Conservation (phyloP, 2,113 vertebrate species). For the Leptocoma aspasia region DNA sequence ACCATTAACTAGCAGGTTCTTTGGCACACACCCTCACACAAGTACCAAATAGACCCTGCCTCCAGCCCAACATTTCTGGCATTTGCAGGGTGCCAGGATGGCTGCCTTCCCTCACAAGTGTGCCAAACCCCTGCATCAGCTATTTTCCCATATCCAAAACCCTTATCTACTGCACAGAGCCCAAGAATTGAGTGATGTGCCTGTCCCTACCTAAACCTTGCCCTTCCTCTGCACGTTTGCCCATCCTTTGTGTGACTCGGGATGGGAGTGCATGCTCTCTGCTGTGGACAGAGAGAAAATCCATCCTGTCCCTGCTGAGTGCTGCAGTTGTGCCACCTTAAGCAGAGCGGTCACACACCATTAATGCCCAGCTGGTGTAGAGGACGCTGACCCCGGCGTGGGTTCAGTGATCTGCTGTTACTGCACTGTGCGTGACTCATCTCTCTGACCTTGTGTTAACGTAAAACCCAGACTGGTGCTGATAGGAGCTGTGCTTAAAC, state of each 20-base stretch:
- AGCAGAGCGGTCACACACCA: background rate
- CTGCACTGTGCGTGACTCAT: background rate
- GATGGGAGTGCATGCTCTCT: background rate
- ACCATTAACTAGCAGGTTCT: background rate
- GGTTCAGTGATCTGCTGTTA: background rate
- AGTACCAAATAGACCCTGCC: background rate
- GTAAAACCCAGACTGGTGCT: background rate
- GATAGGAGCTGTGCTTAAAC: background rate
- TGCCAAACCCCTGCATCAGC: background rate
- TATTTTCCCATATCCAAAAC: background rate
- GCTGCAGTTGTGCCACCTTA: background rate
- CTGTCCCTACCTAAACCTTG: background rate
- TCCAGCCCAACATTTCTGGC: background rate
- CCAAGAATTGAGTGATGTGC: accelerated
- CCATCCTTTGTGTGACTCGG: background rate
- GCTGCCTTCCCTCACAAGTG: accelerated
- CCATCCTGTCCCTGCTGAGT: background rate
- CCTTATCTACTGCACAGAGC: background rate
- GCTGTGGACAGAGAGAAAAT: background rate
- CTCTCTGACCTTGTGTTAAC: background rate
- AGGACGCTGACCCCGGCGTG: background rate
- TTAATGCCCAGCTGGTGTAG: background rate
- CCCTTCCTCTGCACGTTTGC: accelerated
- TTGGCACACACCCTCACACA: background rate
- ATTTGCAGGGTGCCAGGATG: background rate